phyloP scores from a whole-genome alignment of 2,113 vertebrate species.

The Sebastes schlegelii region DNA sequence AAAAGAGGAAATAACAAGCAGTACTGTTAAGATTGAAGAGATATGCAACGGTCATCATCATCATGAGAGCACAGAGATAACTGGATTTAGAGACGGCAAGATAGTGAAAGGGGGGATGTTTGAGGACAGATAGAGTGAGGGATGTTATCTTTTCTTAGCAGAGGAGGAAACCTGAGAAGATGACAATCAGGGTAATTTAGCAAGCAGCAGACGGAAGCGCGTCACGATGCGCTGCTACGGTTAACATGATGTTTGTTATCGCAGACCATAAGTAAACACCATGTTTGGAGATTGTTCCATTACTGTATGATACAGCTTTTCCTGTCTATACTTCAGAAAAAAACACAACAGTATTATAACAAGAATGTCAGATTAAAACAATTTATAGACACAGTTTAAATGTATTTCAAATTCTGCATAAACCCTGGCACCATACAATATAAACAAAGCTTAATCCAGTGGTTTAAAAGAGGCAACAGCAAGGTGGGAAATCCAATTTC shows the following conservation, averaged over 20 bases:
- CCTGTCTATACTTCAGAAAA: constrained; percentile 25
- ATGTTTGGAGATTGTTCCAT: constrained; percentile 55
- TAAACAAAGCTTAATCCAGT: not conserved
- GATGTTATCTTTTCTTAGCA: constrained; percentile 82
- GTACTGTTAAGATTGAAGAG: constrained; percentile 75
- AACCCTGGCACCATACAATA: not conserved
- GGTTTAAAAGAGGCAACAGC: constrained; percentile 1
- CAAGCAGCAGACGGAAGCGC: constrained; percentile 78
- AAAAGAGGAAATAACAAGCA: constrained; percentile 72
- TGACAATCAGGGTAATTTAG: constrained; percentile 83
- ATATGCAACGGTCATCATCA: constrained; percentile 79
- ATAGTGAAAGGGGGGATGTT: constrained; percentile 77
- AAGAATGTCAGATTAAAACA: constrained; percentile 20
- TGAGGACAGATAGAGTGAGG: constrained; percentile 78
- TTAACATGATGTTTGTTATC: constrained; percentile 73
- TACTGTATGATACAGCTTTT: constrained; percentile 43
- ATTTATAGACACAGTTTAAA: not conserved
- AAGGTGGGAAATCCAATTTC: constrained; percentile 32
- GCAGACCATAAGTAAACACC: constrained; percentile 62
- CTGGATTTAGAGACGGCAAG: constrained; percentile 79
- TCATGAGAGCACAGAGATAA: constrained; percentile 78
- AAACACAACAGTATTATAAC: not conserved
- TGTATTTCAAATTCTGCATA: not conserved
- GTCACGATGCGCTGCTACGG: constrained; percentile 58
- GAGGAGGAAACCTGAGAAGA: constrained; percentile 84